Conservation (phyloP, 2,113 vertebrate genomes). For the Pseudolaguvia tuberculata region DNA sequence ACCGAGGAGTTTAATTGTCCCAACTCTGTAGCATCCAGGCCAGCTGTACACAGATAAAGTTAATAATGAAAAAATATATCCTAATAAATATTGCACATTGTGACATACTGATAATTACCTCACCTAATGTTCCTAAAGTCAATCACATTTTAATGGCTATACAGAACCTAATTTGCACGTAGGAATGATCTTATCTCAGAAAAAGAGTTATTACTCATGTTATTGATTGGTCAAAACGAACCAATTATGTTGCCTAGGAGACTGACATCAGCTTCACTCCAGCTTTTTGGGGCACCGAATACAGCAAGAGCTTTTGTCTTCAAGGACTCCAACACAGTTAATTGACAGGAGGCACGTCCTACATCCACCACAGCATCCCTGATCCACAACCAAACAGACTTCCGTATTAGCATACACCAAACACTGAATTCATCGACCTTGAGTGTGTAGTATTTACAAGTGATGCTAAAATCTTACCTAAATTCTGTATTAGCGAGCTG, state of each 20-base stretch:
- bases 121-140: neutral
- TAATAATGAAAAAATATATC: neutral
- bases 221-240: constrained; percentile 42
- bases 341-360: constrained; percentile 49
- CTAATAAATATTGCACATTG: neutral
- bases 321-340: constrained; percentile 29
- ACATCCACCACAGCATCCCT: constrained; percentile 61
- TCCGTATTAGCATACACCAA: neutral
- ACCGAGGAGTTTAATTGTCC: constrained; percentile 49
- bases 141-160: neutral
- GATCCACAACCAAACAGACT: constrained; percentile 23
- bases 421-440: neutral
- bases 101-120: neutral
- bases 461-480: constrained; percentile 52
- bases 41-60: constrained; percentile 51
- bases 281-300: constrained; percentile 53
- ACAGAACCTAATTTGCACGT: neutral
- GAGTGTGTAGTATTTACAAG: neutral
- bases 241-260: constrained; percentile 60
- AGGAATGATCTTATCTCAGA: no score
- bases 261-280: constrained; percentile 54
- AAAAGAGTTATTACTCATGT: neutral
- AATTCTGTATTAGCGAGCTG: constrained; percentile 53
- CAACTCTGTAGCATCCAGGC: constrained; percentile 52
- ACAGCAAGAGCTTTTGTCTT: constrained; percentile 51